These are phyloP conservation scores for Papilio dardanus DNA, from an alignment of 1,140 invertebrate genomes.

Conservation along the genomic window DNA sequence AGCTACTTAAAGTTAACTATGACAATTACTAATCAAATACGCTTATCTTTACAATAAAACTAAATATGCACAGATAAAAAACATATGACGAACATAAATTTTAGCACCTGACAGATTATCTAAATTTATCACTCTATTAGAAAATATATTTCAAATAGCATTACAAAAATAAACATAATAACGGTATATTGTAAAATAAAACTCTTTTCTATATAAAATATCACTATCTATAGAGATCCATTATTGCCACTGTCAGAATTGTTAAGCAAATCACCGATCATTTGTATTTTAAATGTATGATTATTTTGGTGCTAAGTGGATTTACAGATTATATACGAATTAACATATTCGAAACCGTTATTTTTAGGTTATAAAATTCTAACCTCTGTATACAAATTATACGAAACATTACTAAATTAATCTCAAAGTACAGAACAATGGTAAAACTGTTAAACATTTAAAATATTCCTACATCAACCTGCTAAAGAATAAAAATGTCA, in stretches of 20 bases:
- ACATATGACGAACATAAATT: slow-evolving; percentile 6
- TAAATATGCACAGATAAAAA: neutral
- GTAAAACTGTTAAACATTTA: neutral
- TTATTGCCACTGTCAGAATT: neutral
- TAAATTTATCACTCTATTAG: slow-evolving; percentile 2
- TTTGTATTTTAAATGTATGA: slow-evolving; percentile 6
- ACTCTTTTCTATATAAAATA: neutral
- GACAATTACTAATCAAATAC: neutral
- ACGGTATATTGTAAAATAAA: neutral
- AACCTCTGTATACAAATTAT: neutral
- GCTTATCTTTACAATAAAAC: neutral
- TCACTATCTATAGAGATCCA: neutral
- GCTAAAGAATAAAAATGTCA: neutral
- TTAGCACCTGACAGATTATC: neutral
- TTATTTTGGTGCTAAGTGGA: neutral
- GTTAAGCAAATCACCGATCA: neutral
- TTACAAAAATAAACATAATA: neutral
- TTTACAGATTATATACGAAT: neutral
- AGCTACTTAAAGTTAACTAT: neutral
- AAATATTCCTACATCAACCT: neutral
- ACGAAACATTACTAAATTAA: no score
- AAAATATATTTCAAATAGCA: neutral
- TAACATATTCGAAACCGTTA: slow-evolving; percentile 4
- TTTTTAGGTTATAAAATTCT: slow-evolving; percentile 2
- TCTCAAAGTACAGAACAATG: no score